Evolutionary conservation across 2,888 invertebrate species (phyloP), one percentile per base, ranked within the genome.

Genomic region (Harpagoxenus sublaevis): DNA sequence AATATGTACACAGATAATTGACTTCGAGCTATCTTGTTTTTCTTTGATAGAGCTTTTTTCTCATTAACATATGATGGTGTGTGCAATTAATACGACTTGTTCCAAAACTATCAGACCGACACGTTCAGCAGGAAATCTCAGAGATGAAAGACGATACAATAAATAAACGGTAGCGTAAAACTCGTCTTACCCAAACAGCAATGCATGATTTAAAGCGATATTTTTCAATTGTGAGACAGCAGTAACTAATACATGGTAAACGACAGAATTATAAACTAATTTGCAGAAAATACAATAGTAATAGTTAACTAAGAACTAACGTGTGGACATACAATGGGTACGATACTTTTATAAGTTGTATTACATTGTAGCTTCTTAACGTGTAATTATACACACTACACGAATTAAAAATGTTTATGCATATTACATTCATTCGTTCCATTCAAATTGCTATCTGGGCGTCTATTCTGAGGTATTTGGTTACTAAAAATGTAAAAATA

Each of bases 401-500:
- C 68, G 60, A 62, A 86, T 77, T 70, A 84, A 86, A 79, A 83
- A 68, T 83, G 60, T 63, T 87, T 88, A 82, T 86, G 82, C 84
- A 84, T 88, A 77, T 86, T 89, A 89, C 89, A 89, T 87, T 84
- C 90, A 87, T 87, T 88, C 84, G 85, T 84, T 87, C 79, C 83
- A 83, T 87, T 84, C 85, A 84, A 89, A 88, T 89, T 91, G 91
- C 91, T 91, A 88, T 87, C 88, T 90, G 92, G 92, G 89, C 89
- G 89, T 90, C 84, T 90, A 91, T 91, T 93, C 92, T 94, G 94
- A 94, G 94, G 94, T 94, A 94, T 94, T 93, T 91, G 94, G 94
- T 94, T 94, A 93, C 93, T 94, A 94, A 94, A 94, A 93, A 92
- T 94, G 94, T 94, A 94, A 94, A 94, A 93, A 92, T 94, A 94